These are phyloP conservation scores for Laterallus jamaicensis DNA, from an alignment of 2,113 vertebrate genomes.

Conservation along the genomic window DNA sequence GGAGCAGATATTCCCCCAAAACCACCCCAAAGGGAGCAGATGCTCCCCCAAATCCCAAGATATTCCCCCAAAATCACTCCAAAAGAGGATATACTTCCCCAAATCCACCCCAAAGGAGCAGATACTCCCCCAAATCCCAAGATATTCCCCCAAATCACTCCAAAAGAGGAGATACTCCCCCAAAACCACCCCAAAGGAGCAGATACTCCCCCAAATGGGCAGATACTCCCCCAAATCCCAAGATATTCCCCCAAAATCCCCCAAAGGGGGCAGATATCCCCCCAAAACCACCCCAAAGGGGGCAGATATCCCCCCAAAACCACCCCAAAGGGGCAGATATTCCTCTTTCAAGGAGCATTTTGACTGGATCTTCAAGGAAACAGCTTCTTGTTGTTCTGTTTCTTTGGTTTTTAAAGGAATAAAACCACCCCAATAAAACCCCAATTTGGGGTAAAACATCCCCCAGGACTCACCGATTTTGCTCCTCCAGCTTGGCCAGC, in stretches of 20 bases:
- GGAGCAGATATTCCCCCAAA: too few species aligned
- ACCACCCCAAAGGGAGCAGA: too few species aligned
- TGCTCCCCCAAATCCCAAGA: background rate
- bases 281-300: background rate
- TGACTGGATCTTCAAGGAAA: background rate
- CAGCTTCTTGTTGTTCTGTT: fast-evolving
- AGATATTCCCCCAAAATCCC: background rate
- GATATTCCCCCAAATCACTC: too few species aligned
- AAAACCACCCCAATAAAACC: too few species aligned
- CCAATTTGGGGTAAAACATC: too few species aligned
- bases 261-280: background rate
- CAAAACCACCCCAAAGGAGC: fast-evolving
- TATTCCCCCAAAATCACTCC: background rate
- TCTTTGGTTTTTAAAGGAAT: background rate
- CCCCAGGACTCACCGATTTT: slow-evolving; percentile 83
- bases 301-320: background rate
- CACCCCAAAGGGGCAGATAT: background rate
- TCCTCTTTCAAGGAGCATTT: background rate
- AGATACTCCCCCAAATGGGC: fast-evolving
- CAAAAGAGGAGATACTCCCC: fast-evolving
- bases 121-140: too few species aligned
- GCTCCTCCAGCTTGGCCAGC: slow-evolving; percentile 95
- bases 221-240: background rate
- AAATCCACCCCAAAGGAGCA: too few species aligned
- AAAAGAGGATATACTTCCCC: background rate